Evolutionary conservation across 2,797 vertebrate species (phyloP).

Genomic region (Syncerus caffer): DNA sequence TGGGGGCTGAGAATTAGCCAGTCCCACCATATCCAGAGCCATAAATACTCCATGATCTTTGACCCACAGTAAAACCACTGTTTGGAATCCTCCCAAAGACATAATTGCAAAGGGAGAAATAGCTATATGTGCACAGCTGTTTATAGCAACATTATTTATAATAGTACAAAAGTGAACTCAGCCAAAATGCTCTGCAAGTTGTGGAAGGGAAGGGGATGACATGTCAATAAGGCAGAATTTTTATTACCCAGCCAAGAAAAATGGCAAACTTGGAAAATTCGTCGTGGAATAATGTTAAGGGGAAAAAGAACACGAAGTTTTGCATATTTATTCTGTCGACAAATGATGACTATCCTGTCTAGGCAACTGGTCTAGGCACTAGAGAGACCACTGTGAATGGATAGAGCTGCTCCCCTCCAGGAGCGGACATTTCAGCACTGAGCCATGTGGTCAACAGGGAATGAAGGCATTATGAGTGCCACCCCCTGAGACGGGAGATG

Average conservation of each 20-base stretch:
- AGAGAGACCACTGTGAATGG: neutral
- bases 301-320: neutral
- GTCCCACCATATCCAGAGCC: neutral
- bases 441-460: neutral
- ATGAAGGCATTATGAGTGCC: neutral
- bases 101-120: constrained; percentile 22
- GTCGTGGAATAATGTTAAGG: neutral
- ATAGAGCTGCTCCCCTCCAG: neutral
- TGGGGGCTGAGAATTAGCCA: neutral
- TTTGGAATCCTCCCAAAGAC: constrained; percentile 63
- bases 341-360: neutral
- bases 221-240: neutral
- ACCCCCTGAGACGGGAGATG: neutral
- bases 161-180: neutral
- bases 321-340: fast-evolving
- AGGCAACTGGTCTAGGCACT: neutral
- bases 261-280: neutral
- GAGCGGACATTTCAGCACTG: neutral
- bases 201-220: neutral
- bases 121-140: constrained; percentile 35
- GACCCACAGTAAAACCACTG: constrained; percentile 47
- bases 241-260: neutral
- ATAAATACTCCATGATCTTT: constrained; percentile 50
- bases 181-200: neutral
- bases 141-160: constrained; percentile 67